Conservation (phyloP, 1,140 invertebrate genomes). For the Lucilia sericata region DNA sequence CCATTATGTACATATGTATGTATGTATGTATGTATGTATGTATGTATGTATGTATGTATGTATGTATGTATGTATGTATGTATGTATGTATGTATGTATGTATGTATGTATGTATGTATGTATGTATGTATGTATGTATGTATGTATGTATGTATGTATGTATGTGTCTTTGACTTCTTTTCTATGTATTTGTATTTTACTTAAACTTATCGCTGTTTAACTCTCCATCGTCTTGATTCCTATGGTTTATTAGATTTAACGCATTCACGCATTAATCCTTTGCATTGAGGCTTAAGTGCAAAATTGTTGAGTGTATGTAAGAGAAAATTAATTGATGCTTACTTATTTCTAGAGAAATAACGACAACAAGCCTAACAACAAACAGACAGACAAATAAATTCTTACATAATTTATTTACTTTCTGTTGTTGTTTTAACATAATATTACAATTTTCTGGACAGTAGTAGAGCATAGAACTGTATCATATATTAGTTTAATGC, state of each 20-base stretch:
- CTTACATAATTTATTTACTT: neutral
- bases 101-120: neutral
- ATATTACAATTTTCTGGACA: neutral
- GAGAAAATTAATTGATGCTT: slow-evolving; percentile 17
- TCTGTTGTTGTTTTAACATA: neutral
- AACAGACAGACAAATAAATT: neutral
- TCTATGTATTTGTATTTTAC: neutral
- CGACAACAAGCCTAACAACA: neutral
- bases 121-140: neutral
- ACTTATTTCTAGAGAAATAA: neutral
- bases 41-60: neutral
- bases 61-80: neutral
- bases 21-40: neutral
- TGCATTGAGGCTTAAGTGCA: slow-evolving; percentile 18
- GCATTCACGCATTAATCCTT: slow-evolving; percentile 28
- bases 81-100: neutral
- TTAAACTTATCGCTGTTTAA: neutral
- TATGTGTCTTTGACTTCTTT: neutral
- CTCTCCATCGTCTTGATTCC: neutral
- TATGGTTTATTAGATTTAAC: slow-evolving; percentile 27
- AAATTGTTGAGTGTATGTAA: neutral
- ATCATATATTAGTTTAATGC: slow-evolving; percentile 6
- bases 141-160: neutral
- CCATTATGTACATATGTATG: neutral
- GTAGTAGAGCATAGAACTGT: neutral